Conservation (phyloP, 2,113 vertebrate species). For the Opisthocomus hoazin region DNA sequence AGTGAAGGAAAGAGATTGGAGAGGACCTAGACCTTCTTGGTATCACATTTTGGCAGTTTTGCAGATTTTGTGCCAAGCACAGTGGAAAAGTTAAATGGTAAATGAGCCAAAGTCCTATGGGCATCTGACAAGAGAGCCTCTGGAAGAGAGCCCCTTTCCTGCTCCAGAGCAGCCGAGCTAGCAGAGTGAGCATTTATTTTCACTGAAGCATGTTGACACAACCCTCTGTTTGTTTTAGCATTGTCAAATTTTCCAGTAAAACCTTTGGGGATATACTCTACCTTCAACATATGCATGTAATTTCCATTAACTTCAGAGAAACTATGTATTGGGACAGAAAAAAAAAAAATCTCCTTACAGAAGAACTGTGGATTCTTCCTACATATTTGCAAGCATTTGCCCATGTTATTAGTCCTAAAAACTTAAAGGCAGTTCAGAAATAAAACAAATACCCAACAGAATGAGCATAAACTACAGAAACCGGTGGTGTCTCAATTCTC, state of each 20-base stretch:
- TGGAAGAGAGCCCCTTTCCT: neutral
- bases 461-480: neutral
- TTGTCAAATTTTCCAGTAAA: constrained; percentile 15
- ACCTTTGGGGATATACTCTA: neutral
- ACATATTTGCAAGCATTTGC: neutral
- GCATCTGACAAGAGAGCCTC: neutral
- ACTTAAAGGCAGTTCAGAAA: neutral
- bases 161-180: constrained; percentile 12
- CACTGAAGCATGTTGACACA: neutral
- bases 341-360: neutral
- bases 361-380: neutral
- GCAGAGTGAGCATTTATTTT: constrained; percentile 8
- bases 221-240: neutral
- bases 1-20: neutral
- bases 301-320: neutral
- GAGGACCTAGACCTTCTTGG: neutral
- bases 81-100: neutral
- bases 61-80: neutral
- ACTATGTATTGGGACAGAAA: neutral
- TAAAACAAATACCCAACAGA: neutral
- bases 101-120: neutral
- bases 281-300: neutral
- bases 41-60: neutral
- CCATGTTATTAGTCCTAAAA: neutral
- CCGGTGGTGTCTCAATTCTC: neutral